Evolutionary conservation across 2,113 vertebrate species (phyloP).

Genomic region (Megaptera novaeangliae): DNA sequence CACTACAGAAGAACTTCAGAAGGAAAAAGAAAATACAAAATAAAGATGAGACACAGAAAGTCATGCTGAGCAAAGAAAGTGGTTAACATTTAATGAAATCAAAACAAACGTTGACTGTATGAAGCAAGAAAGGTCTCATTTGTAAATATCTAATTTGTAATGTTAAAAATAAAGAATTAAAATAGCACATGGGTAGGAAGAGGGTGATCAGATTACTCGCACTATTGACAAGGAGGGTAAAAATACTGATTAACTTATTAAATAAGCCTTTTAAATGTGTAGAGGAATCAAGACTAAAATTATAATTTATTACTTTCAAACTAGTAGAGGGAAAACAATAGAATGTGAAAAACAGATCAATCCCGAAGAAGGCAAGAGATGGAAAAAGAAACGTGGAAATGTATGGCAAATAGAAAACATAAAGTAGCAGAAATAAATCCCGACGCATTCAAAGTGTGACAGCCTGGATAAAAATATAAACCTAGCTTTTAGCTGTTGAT

Average conservation of each 20-base stretch:
- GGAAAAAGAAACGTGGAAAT: neutral
- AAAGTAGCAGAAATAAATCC: neutral
- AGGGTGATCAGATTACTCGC: neutral
- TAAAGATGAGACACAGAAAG: neutral
- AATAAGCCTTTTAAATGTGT: neutral
- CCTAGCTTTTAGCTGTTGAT: neutral
- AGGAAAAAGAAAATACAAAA: neutral
- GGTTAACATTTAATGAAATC: neutral
- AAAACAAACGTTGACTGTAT: neutral
- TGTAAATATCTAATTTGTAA: neutral
- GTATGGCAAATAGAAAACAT: neutral
- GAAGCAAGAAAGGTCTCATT: neutral
- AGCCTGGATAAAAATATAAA: neutral
- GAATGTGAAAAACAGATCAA: neutral
- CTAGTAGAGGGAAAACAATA: neutral
- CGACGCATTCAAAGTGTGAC: neutral
- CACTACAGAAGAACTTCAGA: neutral
- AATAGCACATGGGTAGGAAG: neutral
- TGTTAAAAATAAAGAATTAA: neutral
- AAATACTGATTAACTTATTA: neutral
- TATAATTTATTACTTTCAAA: neutral
- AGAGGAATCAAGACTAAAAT: neutral
- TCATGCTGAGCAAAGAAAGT: neutral
- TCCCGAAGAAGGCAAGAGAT: neutral
- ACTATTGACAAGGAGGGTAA: neutral